Conservation (phyloP, 1,140 invertebrate species). For the Zophobas atratus region DNA sequence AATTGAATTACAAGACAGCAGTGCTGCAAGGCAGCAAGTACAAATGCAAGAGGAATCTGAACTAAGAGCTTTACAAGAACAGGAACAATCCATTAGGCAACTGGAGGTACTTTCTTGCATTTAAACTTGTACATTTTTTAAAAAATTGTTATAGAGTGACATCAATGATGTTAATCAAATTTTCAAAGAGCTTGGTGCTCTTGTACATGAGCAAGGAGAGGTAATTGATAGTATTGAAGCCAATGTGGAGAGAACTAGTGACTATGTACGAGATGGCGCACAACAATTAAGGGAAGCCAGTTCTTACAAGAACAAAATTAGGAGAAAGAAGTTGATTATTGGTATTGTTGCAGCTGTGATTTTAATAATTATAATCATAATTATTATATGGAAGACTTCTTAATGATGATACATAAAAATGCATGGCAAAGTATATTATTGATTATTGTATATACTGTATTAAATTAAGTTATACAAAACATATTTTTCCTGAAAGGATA, state of each 20-base stretch:
- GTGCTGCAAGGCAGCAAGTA: conserved; percentile 71
- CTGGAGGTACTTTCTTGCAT: conserved; percentile 79
- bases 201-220: conserved; percentile 98
- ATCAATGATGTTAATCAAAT: conserved; percentile 98
- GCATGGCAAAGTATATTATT: conserved; percentile 8
- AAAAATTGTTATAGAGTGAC: conserved; percentile 80
- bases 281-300: conserved; percentile 87
- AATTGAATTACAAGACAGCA: conserved; percentile 78
- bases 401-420: conserved; percentile 9
- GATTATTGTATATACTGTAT: not conserved
- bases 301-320: conserved; percentile 88
- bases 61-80: conserved; percentile 87
- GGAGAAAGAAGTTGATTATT: conserved; percentile 89
- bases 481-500: conserved; percentile 8
- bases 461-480: conserved; percentile 6
- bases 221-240: conserved; percentile 98
- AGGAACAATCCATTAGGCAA: conserved; percentile 91
- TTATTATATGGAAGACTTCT: conserved; percentile 71
- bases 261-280: conserved; percentile 87
- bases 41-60: conserved; percentile 91
- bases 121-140: not conserved
- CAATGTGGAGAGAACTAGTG: conserved; percentile 91
- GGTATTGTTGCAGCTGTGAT: conserved; percentile 77
- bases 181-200: conserved; percentile 96
- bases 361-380: conserved; percentile 80